A percentile compares a stretch with the other conserved stretches of the same genome.
phyloP scores from a whole-genome alignment of 2,888 invertebrate genomes.

The Anoncus sp. region DNA sequence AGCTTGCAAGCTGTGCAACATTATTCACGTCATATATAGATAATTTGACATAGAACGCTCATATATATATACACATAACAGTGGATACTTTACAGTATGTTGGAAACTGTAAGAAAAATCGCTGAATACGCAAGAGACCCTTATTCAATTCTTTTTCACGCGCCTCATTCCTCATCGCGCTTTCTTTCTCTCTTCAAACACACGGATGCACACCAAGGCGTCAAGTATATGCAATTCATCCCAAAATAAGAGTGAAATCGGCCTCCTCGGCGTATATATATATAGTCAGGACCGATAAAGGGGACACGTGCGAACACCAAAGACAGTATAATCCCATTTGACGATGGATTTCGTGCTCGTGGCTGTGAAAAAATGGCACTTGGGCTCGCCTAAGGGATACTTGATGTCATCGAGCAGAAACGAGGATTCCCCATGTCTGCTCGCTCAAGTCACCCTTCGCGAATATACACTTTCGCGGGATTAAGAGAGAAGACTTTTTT shows the following conservation, averaged over 20 bases:
- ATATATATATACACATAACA: constrained; percentile 3
- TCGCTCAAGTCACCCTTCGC: constrained; percentile 10
- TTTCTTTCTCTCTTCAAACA: background rate
- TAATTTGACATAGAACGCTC: constrained; percentile 44
- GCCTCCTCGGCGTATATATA: too few relatives aligned
- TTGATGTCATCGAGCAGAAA: constrained; percentile 18
- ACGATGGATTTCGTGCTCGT: constrained; percentile 35
- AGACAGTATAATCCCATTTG: constrained; percentile 56
- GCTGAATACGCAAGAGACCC: constrained; percentile 27
- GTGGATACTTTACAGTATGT: constrained; percentile 42
- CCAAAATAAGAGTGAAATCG: too few relatives aligned
- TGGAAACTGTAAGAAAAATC: constrained; percentile 46
- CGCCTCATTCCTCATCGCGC: constrained; percentile 14
- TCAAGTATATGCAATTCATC: constrained; percentile 27
- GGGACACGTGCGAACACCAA: constrained; percentile 19
- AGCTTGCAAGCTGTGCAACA: constrained; percentile 57
- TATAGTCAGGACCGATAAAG: constrained; percentile 44
- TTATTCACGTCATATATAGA: constrained; percentile 53
- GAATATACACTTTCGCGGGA: constrained; percentile 30
- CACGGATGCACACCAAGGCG: background rate
- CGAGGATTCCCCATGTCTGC: constrained; percentile 22
- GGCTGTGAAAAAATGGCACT: constrained; percentile 26
- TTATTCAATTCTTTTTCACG: constrained; percentile 46
- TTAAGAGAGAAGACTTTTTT: constrained; percentile 19
- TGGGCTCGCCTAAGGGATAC: constrained; percentile 1